Evolutionary conservation across 2,888 invertebrate species (phyloP).

Genomic region (Graphium colonna): DNA sequence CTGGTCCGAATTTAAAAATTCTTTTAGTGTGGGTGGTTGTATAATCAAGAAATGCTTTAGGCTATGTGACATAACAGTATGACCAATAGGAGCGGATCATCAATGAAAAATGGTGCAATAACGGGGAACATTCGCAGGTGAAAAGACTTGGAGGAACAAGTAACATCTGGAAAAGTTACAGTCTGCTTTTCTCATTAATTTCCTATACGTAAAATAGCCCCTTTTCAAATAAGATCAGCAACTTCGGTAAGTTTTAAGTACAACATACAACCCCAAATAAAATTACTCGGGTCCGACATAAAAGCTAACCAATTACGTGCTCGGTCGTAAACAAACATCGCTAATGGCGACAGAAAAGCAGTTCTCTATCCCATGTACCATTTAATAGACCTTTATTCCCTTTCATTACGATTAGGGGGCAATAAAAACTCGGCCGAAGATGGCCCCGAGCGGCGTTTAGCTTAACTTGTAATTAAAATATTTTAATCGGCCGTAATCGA

Average conservation of each 20-base stretch:
- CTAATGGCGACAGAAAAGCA: constrained; percentile 18
- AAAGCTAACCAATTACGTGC: constrained; percentile 18
- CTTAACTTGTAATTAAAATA: constrained; percentile 32
- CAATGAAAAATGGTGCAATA: no score
- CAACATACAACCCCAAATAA: not conserved
- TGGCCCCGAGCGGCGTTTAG: constrained; percentile 12
- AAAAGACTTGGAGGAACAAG: no score
- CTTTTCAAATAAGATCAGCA: no score
- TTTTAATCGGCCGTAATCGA: constrained; percentile 43
- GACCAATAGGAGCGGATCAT: no score
- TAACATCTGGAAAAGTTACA: no score
- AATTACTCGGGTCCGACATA: not conserved
- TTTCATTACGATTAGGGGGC: constrained; percentile 17
- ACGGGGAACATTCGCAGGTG: no score
- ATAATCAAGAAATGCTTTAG: no score
- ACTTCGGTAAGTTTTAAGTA: not conserved
- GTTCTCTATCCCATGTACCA: constrained; percentile 3
- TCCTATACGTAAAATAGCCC: no score
- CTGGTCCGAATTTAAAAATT: no score
- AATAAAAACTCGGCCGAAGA: constrained; percentile 19
- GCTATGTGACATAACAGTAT: no score
- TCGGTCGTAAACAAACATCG: constrained; percentile 19
- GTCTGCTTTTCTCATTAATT: no score
- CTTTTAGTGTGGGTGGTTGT: no score
- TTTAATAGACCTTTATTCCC: constrained; percentile 12